Conservation (phyloP, 2,888 invertebrate genomes). For the Iphiclides podalirius region DNA sequence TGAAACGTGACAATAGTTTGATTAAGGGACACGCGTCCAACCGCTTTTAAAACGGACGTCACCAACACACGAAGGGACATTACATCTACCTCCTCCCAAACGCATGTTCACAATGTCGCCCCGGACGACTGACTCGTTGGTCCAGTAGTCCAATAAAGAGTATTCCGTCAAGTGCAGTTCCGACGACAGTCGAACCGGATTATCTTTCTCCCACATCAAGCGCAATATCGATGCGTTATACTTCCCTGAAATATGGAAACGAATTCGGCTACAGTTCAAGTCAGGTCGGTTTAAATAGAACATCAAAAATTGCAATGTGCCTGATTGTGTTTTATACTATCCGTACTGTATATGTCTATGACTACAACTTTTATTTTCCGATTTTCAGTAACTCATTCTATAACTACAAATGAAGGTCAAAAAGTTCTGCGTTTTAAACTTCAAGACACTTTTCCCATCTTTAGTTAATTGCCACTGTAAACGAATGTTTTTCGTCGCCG, state of each 20-base stretch:
- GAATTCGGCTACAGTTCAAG: no score
- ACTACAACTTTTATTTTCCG: no score
- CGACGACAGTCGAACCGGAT: conserved; percentile 86
- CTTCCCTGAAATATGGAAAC: conserved; percentile 87
- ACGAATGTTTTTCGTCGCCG: no score
- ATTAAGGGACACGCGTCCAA: conserved; percentile 6
- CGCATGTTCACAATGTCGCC: conserved; percentile 84
- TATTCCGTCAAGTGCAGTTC: conserved; percentile 91
- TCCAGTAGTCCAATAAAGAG: conserved; percentile 84
- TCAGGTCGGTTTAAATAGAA: no score
- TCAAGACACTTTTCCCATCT: no score
- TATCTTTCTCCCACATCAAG: conserved; percentile 87
- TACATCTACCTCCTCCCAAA: conserved; percentile 85
- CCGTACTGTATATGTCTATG: no score
- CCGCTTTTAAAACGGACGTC: conserved; percentile 27
- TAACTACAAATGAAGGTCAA: no score
- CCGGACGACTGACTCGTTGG: conserved; percentile 85
- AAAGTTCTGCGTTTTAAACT: no score
- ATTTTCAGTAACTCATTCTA: no score
- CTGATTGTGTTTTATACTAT: no score
- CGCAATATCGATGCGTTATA: conserved; percentile 88
- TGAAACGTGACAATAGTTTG: conserved; percentile 44
- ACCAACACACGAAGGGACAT: conserved; percentile 48
- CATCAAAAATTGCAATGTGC: no score
- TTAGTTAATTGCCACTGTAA: no score